phyloP scores from a whole-genome alignment of 2,113 vertebrate genomes.

The Esox niger region DNA sequence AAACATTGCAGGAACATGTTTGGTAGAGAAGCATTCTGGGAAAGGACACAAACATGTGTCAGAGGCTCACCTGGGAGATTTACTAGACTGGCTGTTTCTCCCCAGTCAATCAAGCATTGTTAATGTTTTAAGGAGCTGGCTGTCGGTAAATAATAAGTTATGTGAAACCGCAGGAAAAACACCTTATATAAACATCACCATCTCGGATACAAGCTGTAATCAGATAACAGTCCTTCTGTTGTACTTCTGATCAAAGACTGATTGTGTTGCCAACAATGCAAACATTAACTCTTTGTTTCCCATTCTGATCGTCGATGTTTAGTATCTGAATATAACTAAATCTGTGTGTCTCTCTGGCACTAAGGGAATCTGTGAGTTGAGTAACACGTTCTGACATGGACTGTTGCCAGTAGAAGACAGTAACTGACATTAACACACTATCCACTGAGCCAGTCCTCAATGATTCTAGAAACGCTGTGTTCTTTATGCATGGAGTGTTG shows the following conservation, averaged over 20 bases:
- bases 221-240: no score
- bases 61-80: slow-evolving; percentile 15
- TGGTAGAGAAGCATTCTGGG: slow-evolving; percentile 6
- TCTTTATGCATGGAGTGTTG: slow-evolving; percentile 41
- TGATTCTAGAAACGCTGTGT: not conserved
- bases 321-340: no score
- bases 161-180: slow-evolving; percentile 2
- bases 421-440: not conserved
- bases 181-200: not conserved
- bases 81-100: slow-evolving; percentile 1
- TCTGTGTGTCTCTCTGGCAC: not conserved
- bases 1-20: slow-evolving; percentile 11
- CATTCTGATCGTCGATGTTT: no score
- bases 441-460: not conserved
- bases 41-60: slow-evolving; percentile 23
- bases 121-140: not conserved
- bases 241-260: no score
- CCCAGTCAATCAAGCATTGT: not conserved
- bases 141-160: not conserved
- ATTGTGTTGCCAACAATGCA: no score
- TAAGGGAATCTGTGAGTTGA: not conserved
- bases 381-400: not conserved
- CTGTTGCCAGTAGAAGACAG: not conserved
- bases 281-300: no score
- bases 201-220: no score